phyloP scores from a whole-genome alignment of 2,888 invertebrate genomes.

The Aspidiotus destructor region DNA sequence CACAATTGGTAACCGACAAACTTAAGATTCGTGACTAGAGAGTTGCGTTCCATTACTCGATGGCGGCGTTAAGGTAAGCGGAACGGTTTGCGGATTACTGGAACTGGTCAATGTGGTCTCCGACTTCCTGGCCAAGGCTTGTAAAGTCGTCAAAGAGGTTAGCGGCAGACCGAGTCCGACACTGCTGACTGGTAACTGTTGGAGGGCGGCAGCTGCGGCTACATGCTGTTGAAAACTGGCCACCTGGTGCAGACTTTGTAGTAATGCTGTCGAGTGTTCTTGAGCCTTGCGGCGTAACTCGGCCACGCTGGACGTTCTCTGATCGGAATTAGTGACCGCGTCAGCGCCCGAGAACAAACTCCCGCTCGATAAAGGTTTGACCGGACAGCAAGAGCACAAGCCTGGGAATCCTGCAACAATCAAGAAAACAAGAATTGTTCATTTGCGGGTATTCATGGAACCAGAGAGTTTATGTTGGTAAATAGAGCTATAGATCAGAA shows the following conservation, averaged over 20 bases:
- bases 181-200: slow-evolving; percentile 38
- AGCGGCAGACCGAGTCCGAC: slow-evolving; percentile 38
- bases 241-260: slow-evolving; percentile 57
- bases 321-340: slow-evolving; percentile 43
- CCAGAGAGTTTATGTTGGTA: no score
- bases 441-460: no score
- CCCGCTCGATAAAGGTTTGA: slow-evolving; percentile 47
- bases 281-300: slow-evolving; percentile 86
- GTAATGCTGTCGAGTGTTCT: slow-evolving; percentile 82
- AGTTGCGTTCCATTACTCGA: slow-evolving; percentile 39
- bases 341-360: slow-evolving; percentile 39
- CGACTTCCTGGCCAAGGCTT: slow-evolving; percentile 37
- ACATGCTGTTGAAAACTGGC: slow-evolving; percentile 52
- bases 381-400: slow-evolving; percentile 70
- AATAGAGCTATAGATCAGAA: no score
- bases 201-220: slow-evolving; percentile 39
- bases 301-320: slow-evolving; percentile 67
- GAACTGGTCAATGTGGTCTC: slow-evolving; percentile 38
- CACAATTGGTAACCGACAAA: neutral
- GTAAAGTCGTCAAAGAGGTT: slow-evolving; percentile 40
- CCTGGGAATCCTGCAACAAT: slow-evolving; percentile 58
- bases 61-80: slow-evolving; percentile 42
- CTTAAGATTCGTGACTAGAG: slow-evolving; percentile 28
- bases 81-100: slow-evolving; percentile 35
- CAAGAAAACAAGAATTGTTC: no score